phyloP scores from a whole-genome alignment of 2,888 invertebrate genomes.

The Amblyjoppa fuscipennis region DNA sequence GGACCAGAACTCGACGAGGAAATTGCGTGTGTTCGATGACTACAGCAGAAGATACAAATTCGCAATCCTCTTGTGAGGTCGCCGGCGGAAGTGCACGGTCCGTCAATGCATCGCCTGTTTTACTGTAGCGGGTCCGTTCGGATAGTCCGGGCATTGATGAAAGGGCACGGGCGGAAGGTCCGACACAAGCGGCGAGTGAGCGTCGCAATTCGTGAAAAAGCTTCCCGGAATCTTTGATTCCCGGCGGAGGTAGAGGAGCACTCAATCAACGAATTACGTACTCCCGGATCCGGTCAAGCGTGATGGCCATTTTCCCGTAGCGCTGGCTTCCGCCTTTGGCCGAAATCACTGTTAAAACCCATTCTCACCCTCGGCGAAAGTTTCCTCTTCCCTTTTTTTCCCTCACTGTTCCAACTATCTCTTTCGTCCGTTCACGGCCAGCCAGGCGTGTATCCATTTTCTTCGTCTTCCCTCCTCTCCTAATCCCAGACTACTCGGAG shows the following conservation, averaged over 20 bases:
- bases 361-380: constrained; percentile 44
- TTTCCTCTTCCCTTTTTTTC: not conserved
- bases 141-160: no score
- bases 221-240: constrained; percentile 31
- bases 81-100: no score
- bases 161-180: not conserved
- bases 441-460: constrained; percentile 5
- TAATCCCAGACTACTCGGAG: constrained; percentile 44
- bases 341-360: constrained; percentile 57
- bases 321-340: constrained; percentile 17
- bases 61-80: not conserved
- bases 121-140: no score
- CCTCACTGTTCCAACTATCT: not conserved
- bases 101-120: no score
- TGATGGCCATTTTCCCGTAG: constrained; percentile 22
- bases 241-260: constrained; percentile 23
- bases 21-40: not conserved
- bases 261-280: constrained; percentile 63
- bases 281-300: constrained; percentile 39
- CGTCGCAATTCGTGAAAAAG: not conserved
- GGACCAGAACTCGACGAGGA: not conserved
- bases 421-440: not conserved
- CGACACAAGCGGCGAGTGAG: not conserved
- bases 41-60: not conserved
- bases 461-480: constrained; percentile 27